A percentile compares a stretch with the other conserved stretches of the same genome.
Conservation (phyloP, 2,797 vertebrate genomes). For the Somateria mollissima region DNA sequence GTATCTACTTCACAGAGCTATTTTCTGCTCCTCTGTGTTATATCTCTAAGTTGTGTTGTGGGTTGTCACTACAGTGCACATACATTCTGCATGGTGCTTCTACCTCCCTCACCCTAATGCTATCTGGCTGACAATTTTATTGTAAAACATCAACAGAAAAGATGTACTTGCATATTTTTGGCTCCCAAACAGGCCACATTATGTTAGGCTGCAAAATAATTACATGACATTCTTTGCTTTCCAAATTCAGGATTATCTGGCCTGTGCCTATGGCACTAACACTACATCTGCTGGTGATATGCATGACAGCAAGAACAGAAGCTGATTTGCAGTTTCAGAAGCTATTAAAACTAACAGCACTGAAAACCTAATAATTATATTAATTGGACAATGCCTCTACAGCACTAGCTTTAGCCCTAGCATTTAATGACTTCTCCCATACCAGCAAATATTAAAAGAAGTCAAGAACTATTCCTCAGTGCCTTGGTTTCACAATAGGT, state of each 20-base stretch:
- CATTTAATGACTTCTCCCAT: not conserved
- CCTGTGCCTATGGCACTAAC: slow-evolving; percentile 48
- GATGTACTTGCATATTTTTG: slow-evolving; percentile 19
- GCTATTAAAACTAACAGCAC: slow-evolving; percentile 13
- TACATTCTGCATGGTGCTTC: not conserved
- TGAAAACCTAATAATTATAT: slow-evolving; percentile 36
- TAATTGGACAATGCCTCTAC: not conserved
- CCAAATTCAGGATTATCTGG: slow-evolving; percentile 58
- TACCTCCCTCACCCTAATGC: not conserved
- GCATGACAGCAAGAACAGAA: slow-evolving; percentile 26
- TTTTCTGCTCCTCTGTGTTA: not conserved
- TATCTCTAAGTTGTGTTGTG: not conserved
- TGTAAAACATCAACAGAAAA: slow-evolving; percentile 35
- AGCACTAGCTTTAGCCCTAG: not conserved
- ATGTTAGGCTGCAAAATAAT: slow-evolving; percentile 53
- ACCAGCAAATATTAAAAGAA: not conserved
- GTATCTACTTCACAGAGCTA: not conserved
- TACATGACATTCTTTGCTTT: slow-evolving; percentile 37
- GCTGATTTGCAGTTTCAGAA: slow-evolving; percentile 36
- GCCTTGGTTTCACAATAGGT: not conserved
- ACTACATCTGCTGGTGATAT: slow-evolving; percentile 53
- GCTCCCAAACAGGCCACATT: slow-evolving; percentile 13
- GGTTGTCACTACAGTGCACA: not conserved
- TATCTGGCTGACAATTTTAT: slow-evolving; percentile 36
- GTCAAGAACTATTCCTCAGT: not conserved